These are phyloP conservation scores for Ectropis grisescens DNA, from an alignment of 1,140 invertebrate genomes.

Conservation along the genomic window DNA sequence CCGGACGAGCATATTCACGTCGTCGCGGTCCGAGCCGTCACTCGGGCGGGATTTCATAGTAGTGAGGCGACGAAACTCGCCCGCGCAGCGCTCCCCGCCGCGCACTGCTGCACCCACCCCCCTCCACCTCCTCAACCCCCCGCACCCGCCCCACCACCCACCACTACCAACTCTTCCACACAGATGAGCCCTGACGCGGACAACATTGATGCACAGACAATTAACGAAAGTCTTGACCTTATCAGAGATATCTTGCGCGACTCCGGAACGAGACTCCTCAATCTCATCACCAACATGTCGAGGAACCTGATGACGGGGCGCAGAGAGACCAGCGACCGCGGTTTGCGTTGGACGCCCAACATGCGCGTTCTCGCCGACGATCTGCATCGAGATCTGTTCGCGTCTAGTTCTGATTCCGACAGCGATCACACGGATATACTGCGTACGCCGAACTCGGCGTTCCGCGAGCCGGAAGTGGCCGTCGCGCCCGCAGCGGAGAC, in stretches of 20 bases:
- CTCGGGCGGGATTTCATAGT: conserved; percentile 19
- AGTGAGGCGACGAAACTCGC: conserved; percentile 21
- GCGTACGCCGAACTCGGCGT: conserved; percentile 42
- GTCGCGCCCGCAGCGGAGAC: conserved; percentile 8
- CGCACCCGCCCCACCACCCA: conserved; percentile 15
- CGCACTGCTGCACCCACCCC: too few relatives aligned
- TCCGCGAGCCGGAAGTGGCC: conserved; percentile 25
- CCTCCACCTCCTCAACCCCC: conserved; percentile 21
- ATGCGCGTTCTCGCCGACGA: conserved; percentile 15
- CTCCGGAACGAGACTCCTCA: conserved; percentile 59
- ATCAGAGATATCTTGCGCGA: conserved; percentile 62
- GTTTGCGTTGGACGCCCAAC: conserved; percentile 28
- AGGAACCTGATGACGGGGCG: conserved; percentile 37
- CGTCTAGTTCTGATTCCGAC: conserved; percentile 52
- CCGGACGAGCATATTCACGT: conserved; percentile 44
- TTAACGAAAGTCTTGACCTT: conserved; percentile 55
- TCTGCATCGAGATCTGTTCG: conserved; percentile 24
- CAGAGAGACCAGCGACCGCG: conserved; percentile 22
- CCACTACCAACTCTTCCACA: conserved; percentile 31
- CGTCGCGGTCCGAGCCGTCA: conserved; percentile 22
- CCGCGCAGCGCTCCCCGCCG: conserved; percentile 8
- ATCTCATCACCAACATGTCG: conserved; percentile 60
- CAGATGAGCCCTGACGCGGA: conserved; percentile 24
- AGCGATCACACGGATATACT: conserved; percentile 53
- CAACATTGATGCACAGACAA: conserved; percentile 41